phyloP scores from a whole-genome alignment of 2,113 vertebrate genomes.

The Ctenodactylus gundi region DNA sequence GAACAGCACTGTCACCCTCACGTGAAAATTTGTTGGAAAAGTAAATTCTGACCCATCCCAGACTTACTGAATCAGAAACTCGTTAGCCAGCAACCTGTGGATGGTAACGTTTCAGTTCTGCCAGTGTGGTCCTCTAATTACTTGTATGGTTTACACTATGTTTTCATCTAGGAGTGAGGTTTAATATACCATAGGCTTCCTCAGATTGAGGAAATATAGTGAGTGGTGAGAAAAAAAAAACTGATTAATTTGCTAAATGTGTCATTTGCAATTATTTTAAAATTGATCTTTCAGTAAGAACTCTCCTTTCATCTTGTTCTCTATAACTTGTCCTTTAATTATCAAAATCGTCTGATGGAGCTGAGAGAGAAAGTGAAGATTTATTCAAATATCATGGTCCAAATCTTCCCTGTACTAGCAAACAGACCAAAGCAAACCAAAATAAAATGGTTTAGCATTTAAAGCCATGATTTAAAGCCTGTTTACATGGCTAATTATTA shows the following conservation, averaged over 20 bases:
- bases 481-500: slow-evolving; percentile 64
- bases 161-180: not conserved
- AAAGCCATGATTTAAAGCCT: slow-evolving; percentile 38
- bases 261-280: too few relatives aligned
- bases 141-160: not conserved
- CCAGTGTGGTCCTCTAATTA: not conserved
- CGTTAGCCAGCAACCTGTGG: not conserved
- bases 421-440: too few relatives aligned
- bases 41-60: not conserved
- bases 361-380: not conserved
- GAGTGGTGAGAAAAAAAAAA: not conserved
- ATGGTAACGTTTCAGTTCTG: not conserved
- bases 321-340: not conserved
- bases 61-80: not conserved
- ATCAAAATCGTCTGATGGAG: not conserved
- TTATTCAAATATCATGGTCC: not conserved
- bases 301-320: not conserved
- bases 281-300: not conserved
- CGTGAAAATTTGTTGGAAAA: not conserved
- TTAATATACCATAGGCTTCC: not conserved
- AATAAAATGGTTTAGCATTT: too few relatives aligned
- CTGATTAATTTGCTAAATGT: not conserved
- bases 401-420: not conserved
- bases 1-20: not conserved
- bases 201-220: not conserved